A percentile compares a stretch with the other conserved stretches of the same genome.
Conservation (phyloP, 53 echinoderm and acorn worm species). For the Actinopyga echinites region DNA sequence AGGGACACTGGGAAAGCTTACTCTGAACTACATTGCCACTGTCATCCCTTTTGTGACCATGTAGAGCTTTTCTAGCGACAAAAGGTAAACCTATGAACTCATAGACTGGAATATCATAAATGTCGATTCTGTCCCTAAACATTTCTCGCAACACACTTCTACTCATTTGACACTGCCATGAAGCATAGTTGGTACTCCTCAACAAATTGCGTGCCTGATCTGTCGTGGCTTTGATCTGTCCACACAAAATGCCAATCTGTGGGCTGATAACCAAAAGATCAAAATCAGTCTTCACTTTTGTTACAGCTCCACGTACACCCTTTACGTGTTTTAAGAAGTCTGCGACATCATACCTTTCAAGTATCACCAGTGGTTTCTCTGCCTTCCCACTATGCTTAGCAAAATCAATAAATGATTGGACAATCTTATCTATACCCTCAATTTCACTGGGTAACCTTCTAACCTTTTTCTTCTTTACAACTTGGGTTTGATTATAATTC, state of each 20-base stretch:
- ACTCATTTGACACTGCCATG: not conserved
- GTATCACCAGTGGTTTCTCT: not conserved
- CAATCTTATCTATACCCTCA: not conserved
- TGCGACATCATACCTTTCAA: not conserved
- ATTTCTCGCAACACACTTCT: not conserved
- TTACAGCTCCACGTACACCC: not conserved
- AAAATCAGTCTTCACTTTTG: not conserved
- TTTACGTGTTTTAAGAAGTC: not conserved
- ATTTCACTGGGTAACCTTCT: not conserved
- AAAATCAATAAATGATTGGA: not conserved
- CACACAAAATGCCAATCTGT: not conserved
- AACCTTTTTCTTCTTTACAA: not conserved
- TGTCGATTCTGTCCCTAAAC: conserved; percentile 5
- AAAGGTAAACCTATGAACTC: not conserved
- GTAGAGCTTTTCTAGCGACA: not conserved
- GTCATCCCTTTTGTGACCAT: no score
- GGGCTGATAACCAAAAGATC: not conserved
- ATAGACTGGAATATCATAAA: not conserved
- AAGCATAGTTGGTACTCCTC: not conserved
- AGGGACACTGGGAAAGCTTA: no score
- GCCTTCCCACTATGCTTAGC: no score
- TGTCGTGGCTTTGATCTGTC: not conserved
- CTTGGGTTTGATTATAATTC: no score
- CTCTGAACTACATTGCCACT: no score
- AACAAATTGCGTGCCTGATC: not conserved